Base-by-base conservation (phyloP, 1,140 invertebrate genomes). In the Daktulosphaira vitifoliae region DNA sequence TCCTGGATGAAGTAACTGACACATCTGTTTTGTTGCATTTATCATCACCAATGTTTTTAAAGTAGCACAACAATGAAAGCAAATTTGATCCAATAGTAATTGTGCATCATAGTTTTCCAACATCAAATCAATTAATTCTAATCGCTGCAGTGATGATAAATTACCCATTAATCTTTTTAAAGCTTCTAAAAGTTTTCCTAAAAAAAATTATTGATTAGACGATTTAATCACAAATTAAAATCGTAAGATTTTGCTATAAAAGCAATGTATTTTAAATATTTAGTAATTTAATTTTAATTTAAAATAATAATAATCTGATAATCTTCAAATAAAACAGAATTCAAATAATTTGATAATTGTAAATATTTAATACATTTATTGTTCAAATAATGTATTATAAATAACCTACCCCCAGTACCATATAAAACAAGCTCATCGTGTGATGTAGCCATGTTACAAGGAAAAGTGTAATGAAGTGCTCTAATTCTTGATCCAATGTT, bases 111-210 rank as follows among this genome's bases (percentile, higher is more conserved):
- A 77, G 46, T 74, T 79, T 66, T 90, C 87, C 37, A 92, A 73
- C 74, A 92, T 83, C 23, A 93, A 77, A 72, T 92, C 85, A 48
- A 86, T 81, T 39, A 92, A 70, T 70, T 88, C 84, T 8, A 93
- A 72, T 3, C 78, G 79, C 67, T 76, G 80, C 6, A 93, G 72
- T 23, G 75, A 77, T n/a, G 64, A 52, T 29, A 93, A 76, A 70
- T 87, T 86, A 7, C 76, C 73, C 76, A 91, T 81, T 7, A 92
- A 75, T 66, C 83, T 76, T 71, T 88, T 88, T 0, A 90, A 73
- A 2, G 82, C 80, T 67, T 80, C 81, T 0, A 88, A 69, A 3
- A 88, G 70, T 73, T 85, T 82, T 0, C 81, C 78, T 76, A 37
- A 33, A 33, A 33, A 33, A 6, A n/a, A n/a, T n/a, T n/a, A n/a